Base-by-base conservation (phyloP, 2,797 vertebrate species). In the Spheniscus humboldti region DNA sequence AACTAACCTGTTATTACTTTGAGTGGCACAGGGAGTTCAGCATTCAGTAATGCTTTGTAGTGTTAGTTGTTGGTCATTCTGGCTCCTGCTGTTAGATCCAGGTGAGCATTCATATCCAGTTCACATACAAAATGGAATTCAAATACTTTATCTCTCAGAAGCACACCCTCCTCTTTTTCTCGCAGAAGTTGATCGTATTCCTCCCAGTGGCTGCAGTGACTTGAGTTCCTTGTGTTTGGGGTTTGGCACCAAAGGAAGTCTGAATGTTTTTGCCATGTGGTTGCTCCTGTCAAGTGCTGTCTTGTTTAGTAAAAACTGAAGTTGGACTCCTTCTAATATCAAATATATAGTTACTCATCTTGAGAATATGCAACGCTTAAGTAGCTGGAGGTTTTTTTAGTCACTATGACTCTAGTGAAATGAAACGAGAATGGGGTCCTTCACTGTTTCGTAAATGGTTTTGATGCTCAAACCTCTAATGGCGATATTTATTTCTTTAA, bases 1-100 rank as follows among this genome's bases (percentile, higher is more conserved):
- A 19, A 9, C 53, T 19, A 11, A 3, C 7, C 39, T n/a, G 60
- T 23, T 18, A 4, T 27, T 19, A 4, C 20, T 41, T 9, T 0
- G 12, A 27, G 48, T 7, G n/a, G 33, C 39, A 4, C 15, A 8
- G 37, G 33, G 56, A 10, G 16, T 5, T 57, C 13, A 25, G 57
- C 8, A 1, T 16, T 52, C 30, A 18, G 55, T 9, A 7, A 6
- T 2, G 25, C 11, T n/a, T 39, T 22, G 39, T 20, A 27, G 30
- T 3, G 0, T 50, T 27, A 30, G 20, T 15, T 55, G 10, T 35
- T 27, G 78, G 16, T 30, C 27, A 4, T 45, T 23, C 31, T 33
- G 5, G 24, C 53, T 52, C 47, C n/a, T 52, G 37, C 43, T 27
- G 13, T 85, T 30, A 16, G 74, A 41, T 43, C 71, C 73, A 50